phyloP scores from a whole-genome alignment of 2,113 vertebrate genomes.

The Engystomops pustulosus region DNA sequence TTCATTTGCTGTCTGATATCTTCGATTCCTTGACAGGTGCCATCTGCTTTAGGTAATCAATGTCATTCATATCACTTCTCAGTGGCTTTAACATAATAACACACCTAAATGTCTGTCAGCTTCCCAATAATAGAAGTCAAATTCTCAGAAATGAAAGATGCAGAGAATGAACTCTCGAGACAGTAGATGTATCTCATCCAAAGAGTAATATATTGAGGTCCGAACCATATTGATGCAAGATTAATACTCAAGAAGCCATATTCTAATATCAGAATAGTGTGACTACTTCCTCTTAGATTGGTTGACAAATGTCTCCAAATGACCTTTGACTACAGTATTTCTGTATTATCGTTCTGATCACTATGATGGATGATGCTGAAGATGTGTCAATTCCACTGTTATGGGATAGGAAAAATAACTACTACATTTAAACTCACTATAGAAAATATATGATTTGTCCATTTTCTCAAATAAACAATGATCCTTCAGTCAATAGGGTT shows the following conservation, averaged over 20 bases:
- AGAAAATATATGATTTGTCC: slow-evolving; percentile 27
- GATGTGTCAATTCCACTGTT: neutral
- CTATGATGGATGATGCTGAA: neutral
- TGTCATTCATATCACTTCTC: neutral
- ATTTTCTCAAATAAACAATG: slow-evolving; percentile 14
- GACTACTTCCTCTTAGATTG: neutral
- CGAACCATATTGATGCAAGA: too few species aligned
- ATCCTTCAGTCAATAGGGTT: slow-evolving; percentile 24
- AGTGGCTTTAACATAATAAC: neutral
- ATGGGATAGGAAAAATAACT: neutral
- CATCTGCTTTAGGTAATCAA: neutral
- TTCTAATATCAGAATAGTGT: neutral
- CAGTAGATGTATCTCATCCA: neutral
- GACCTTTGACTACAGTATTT: neutral
- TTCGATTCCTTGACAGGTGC: neutral
- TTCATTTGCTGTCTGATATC: neutral
- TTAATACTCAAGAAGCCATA: too few species aligned
- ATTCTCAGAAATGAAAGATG: too few species aligned
- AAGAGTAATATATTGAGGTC: too few species aligned
- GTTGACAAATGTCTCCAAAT: neutral
- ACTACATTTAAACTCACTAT: neutral
- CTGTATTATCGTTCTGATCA: neutral
- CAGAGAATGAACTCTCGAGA: neutral
- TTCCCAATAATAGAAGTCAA: too few species aligned
- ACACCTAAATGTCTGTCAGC: neutral